Conservation (phyloP, 2,797 vertebrate genomes). For the Onychomys arenicola region DNA sequence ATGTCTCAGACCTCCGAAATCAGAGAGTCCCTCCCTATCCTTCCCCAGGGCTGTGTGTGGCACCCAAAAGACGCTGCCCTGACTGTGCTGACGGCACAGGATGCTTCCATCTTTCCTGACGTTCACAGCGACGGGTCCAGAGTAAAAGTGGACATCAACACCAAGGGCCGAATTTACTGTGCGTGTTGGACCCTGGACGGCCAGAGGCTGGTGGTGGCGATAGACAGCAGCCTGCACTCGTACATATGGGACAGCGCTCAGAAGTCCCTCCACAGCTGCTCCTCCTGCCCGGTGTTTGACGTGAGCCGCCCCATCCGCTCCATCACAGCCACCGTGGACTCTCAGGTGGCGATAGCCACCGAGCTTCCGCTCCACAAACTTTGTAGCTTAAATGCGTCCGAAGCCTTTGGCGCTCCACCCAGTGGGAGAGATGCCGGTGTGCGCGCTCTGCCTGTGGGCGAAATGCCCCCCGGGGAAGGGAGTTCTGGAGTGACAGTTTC, state of each 20-base stretch:
- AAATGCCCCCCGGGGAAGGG: slow-evolving; percentile 85
- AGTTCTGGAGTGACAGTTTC: slow-evolving; percentile 80
- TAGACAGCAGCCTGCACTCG: slow-evolving; percentile 93
- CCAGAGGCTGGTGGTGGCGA: slow-evolving; percentile 93
- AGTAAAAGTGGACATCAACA: slow-evolving; percentile 91
- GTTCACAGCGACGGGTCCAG: slow-evolving; percentile 90
- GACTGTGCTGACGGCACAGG: slow-evolving; percentile 93
- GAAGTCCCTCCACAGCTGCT: slow-evolving; percentile 92
- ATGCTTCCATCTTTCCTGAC: slow-evolving; percentile 92
- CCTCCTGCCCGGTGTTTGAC: slow-evolving; percentile 93
- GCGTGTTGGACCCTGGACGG: slow-evolving; percentile 98
- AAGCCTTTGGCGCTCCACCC: slow-evolving; percentile 87
- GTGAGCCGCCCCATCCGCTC: slow-evolving; percentile 93
- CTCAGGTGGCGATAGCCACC: slow-evolving; percentile 93
- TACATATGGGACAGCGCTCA: slow-evolving; percentile 95
- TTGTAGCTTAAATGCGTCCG: slow-evolving; percentile 92
- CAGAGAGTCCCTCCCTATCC: slow-evolving; percentile 92
- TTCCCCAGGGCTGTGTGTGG: slow-evolving; percentile 97
- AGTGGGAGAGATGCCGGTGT: slow-evolving; percentile 77
- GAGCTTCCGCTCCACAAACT: slow-evolving; percentile 96
- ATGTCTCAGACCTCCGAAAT: slow-evolving; percentile 95
- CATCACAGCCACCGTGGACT: slow-evolving; percentile 89
- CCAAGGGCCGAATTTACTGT: slow-evolving; percentile 92
- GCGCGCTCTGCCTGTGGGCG: slow-evolving; percentile 74
- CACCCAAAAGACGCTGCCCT: slow-evolving; percentile 94